A percentile compares a stretch with the other conserved stretches of the same genome.
Evolutionary conservation across 2,888 invertebrate genomes (phyloP).

Genomic region (Eristalinus aeneus): DNA sequence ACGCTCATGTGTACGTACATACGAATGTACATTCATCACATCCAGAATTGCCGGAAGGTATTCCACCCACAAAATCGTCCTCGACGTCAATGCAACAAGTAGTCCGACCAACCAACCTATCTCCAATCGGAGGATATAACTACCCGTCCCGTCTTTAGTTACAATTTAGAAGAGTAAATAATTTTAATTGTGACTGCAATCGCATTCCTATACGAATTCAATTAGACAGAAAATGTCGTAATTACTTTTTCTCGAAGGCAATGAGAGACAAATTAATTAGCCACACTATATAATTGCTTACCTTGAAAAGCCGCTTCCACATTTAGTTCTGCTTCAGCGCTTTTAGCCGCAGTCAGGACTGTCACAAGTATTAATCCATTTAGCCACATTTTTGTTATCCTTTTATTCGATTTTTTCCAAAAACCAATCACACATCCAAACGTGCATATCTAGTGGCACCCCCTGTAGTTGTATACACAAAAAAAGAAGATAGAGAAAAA

Average conservation of each 20-base stretch:
- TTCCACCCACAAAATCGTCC: not conserved
- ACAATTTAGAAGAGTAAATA: not conserved
- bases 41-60: not conserved
- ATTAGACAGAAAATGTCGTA: not conserved
- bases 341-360: slow-evolving; percentile 77
- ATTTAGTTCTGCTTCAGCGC: slow-evolving; percentile 78
- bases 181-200: not conserved
- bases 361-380: slow-evolving; percentile 77
- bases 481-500: slow-evolving; percentile 14
- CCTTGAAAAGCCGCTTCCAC: slow-evolving; percentile 85
- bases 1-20: not conserved
- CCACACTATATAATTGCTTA: slow-evolving; percentile 73
- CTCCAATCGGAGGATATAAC: not conserved
- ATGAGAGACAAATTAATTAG: not conserved
- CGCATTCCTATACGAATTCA: not conserved
- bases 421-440: slow-evolving; percentile 69
- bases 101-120: not conserved
- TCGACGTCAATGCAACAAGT: slow-evolving; percentile 16
- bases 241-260: not conserved
- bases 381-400: slow-evolving; percentile 76
- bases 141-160: not conserved
- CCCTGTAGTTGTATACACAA: slow-evolving; percentile 44
- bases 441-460: slow-evolving; percentile 61
- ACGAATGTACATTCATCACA: not conserved
- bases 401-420: slow-evolving; percentile 68